A percentile compares a stretch with the other conserved stretches of the same genome.
These are phyloP conservation scores for Oreochromis grahami DNA, from an alignment of 2,797 vertebrate genomes.

Conservation along the genomic window DNA sequence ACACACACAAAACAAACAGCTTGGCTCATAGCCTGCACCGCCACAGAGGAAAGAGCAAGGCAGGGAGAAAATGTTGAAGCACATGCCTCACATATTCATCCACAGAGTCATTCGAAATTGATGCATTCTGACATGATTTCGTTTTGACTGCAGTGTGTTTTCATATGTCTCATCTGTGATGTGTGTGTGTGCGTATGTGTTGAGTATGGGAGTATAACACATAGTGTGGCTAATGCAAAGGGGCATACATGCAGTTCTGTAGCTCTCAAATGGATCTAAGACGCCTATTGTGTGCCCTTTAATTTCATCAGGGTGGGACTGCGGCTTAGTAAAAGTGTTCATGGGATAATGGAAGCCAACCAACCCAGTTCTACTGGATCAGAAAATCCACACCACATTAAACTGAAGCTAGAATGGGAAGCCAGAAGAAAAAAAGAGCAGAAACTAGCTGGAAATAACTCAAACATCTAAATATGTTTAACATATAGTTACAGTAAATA, in stretches of 20 bases:
- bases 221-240: not conserved
- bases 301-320: conserved; percentile 45
- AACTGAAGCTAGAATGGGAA: not conserved
- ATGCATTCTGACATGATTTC: not conserved
- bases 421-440: not conserved
- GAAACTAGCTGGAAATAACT: not conserved
- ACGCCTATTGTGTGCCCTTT: conserved; percentile 22
- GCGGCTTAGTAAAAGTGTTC: conserved; percentile 40
- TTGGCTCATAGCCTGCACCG: conserved; percentile 43
- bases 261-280: conserved; percentile 11
- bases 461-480: not conserved
- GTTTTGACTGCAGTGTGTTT: not conserved
- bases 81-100: conserved; percentile 15
- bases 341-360: conserved; percentile 40
- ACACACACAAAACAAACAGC: conserved; percentile 34
- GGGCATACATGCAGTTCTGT: not conserved
- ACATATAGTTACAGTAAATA: not conserved
- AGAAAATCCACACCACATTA: not conserved
- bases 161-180: not conserved
- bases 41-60: conserved; percentile 28
- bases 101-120: not conserved
- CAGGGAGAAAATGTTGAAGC: conserved; percentile 28
- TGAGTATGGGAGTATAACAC: not conserved
- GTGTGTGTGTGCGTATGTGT: not conserved
- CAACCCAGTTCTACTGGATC: not conserved